Base-by-base conservation (phyloP, 2,113 vertebrate species). In the Dunckerocampus dactyliophorus region DNA sequence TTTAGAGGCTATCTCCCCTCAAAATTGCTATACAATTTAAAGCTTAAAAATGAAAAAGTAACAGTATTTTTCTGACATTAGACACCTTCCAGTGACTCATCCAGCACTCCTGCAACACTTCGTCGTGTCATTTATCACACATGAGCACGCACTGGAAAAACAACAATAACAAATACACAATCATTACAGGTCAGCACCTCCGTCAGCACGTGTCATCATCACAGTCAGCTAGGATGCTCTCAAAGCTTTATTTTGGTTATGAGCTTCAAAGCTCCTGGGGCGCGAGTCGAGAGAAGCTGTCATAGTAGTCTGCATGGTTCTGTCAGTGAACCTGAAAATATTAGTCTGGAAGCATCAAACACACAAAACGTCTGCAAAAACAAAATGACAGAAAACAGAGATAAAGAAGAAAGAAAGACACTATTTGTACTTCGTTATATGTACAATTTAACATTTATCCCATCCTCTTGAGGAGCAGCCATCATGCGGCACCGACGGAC, bases 191-290 rank as follows among this genome's bases (percentile, higher is more conserved):
- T 82, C 81, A 82, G 39, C 63, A 75, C 72, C 71, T 77, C 68
- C 2, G 61, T 86, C 83, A 76, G 65, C 56, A 62, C 39, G 56
- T 21, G 63, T 83, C 63, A 37, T 42, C 69, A 19, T 85, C 83
- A 84, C 52, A 20, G 70, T 61, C 66, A 59, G 59, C 53, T 53
- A 74, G 66, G 70, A 79, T 77, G 70, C 22, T 34, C 21, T 64
- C 62, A 62, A 71, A 72, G 82, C 74, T 70, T 62, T 85, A 75
- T 83, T 85, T 83, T 78, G 78, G 12, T 80, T 75, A 37, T n/a
- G 53, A 69, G 66, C 82, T 77, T 82, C 72, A 83, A 79, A 85
- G 78, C 75, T 82, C 76, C 52, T 63, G 58, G 74, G 66, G 74
- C 63, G 46, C 50, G 52, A 66, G 77, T 74, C 75, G 65, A 79